phyloP scores from a whole-genome alignment of 1,140 invertebrate genomes.

The Drosophila triauraria region DNA sequence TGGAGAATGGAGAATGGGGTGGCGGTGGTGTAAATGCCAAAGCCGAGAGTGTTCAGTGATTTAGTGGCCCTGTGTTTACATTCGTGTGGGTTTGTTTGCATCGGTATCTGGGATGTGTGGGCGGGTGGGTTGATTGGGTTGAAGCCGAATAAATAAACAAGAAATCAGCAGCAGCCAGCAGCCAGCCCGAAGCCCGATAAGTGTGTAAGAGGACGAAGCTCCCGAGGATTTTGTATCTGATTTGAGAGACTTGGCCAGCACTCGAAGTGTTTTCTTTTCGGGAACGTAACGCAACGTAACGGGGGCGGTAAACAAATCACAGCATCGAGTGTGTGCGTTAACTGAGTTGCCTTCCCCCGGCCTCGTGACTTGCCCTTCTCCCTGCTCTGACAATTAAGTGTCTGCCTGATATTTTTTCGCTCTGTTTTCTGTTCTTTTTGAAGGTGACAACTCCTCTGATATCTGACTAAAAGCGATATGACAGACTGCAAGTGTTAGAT shows the following conservation, averaged over 20 bases:
- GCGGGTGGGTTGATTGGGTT: conserved; percentile 72
- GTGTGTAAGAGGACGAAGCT: conserved; percentile 65
- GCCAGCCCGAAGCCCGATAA: conserved; percentile 67
- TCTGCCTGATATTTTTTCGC: conserved; percentile 20
- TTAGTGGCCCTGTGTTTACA: conserved; percentile 72
- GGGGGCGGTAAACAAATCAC: conserved; percentile 47
- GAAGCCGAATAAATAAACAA: conserved; percentile 79
- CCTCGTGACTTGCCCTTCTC: conserved; percentile 21
- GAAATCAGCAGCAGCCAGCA: conserved; percentile 59
- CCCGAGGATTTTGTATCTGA: conserved; percentile 53
- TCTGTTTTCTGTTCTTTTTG: conserved; percentile 2
- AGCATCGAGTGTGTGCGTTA: conserved; percentile 38
- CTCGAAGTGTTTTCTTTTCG: conserved; percentile 43
- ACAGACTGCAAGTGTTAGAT: conserved; percentile 2
- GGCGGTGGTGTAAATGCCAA: conserved; percentile 69
- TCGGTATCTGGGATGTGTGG: conserved; percentile 33
- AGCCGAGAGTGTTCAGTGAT: conserved; percentile 76
- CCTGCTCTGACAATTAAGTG: conserved; percentile 59
- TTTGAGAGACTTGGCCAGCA: conserved; percentile 40
- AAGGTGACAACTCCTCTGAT: conserved; percentile 44
- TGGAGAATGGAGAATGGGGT: conserved; percentile 15
- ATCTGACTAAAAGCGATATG: conserved; percentile 35
- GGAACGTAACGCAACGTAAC: not conserved
- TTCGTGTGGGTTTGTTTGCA: conserved; percentile 65
- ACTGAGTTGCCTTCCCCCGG: conserved; percentile 30